Evolutionary conservation across 2,797 vertebrate genomes (phyloP), one percentile per base, ranked within the genome.

Genomic region (Vultur gryphus): DNA sequence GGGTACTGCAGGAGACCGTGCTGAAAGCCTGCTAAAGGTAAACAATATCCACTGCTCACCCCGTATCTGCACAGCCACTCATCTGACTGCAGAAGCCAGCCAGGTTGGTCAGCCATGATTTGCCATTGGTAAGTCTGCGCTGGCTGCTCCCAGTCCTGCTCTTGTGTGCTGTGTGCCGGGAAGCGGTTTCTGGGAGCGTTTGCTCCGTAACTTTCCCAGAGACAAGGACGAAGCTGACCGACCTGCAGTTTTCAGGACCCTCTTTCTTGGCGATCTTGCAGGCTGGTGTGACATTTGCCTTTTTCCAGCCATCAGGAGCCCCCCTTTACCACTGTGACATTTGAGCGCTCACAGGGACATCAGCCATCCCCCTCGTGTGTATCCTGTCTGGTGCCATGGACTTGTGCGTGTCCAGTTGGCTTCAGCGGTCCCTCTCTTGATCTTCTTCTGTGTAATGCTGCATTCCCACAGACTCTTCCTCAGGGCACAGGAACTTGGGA

Each of bases 191-290:
- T 44, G 39, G 64, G 44, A 37, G n/a, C 3, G 0, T 70, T 54
- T 48, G 41, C 49, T n/a, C 48, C 7, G 1, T 26, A 10, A 24
- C 25, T 41, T 67, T 65, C 59, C 59, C 52, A 44, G 33, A 41
- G 41, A 6, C 1, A 1, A 35, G 28, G 23, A 15, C 1, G 1
- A 66, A 33, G 23, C 16, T 28, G 52, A 10, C 67, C 37, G 35
- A 18, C 19, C 29, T 48, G 37, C 13, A 8, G 11, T 51, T 33
- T 11, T 58, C 61, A 58, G 62, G 71, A 57, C 31, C 8, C 16
- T n/a, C 21, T 37, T 66, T 21, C n/a, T 2, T 20, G n/a, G 13
- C 23, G 10, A 1, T 29, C 17, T 41, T 11, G 26, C 48, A n/a
- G 39, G 21, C 24, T 48, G 70, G 9, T 35, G 29, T 31, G 29